phyloP scores from a whole-genome alignment of 2,797 vertebrate genomes.

The Halcyon leucocephala region DNA sequence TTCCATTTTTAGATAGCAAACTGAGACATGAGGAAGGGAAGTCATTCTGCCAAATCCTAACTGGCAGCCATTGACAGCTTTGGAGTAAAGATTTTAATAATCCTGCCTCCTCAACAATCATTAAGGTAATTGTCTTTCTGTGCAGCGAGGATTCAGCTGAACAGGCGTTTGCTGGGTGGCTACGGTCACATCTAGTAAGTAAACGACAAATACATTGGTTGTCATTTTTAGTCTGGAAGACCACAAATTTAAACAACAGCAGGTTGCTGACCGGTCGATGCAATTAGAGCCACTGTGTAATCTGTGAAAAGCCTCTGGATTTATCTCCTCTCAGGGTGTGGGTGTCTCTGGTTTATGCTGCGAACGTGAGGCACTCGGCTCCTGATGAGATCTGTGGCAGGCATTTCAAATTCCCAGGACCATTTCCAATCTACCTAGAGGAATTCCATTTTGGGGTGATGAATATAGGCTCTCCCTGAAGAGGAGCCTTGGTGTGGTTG shows the following conservation, averaged over 20 bases:
- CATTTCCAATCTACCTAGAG: constrained; percentile 11
- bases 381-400: neutral
- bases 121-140: neutral
- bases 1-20: neutral
- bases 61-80: neutral
- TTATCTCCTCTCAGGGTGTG: neutral
- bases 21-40: neutral
- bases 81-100: neutral
- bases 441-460: constrained; percentile 43
- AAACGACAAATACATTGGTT: neutral
- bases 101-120: neutral
- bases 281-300: neutral
- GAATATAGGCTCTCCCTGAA: constrained; percentile 33
- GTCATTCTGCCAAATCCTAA: neutral
- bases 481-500: constrained; percentile 67
- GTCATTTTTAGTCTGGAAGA: neutral
- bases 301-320: neutral
- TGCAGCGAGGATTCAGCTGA: neutral
- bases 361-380: neutral
- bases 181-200: neutral
- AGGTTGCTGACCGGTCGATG: neutral
- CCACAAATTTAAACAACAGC: neutral
- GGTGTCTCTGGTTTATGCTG: neutral
- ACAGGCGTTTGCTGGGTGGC: neutral
- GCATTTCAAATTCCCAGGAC: constrained; percentile 19